phyloP scores from a whole-genome alignment of 2,797 vertebrate species.

The Acrossocheilus wenchowensis region DNA sequence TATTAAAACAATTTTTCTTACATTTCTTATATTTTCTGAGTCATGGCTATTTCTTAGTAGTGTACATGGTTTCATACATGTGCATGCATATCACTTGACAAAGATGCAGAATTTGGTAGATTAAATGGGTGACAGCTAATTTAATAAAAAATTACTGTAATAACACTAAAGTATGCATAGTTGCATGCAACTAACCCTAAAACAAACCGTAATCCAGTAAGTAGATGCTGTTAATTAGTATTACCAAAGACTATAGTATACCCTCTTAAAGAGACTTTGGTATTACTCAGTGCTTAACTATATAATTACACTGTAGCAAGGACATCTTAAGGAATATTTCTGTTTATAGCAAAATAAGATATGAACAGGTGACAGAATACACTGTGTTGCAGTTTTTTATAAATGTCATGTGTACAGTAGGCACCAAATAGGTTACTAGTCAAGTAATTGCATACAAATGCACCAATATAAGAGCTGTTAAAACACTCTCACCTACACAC shows the following conservation, averaged over 20 bases:
- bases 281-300: background rate
- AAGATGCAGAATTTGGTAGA: background rate
- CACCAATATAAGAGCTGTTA: background rate
- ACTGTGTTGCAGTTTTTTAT: background rate
- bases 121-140: background rate
- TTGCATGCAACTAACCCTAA: background rate
- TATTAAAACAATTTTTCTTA: background rate
- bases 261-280: no score
- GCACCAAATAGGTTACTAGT: background rate
- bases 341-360: background rate
- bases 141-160: background rate
- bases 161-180: background rate
- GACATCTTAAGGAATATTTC: background rate
- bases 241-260: background rate
- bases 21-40: background rate
- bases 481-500: background rate
- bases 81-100: background rate
- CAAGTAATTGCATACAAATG: background rate
- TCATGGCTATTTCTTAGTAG: background rate
- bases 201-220: background rate
- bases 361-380: background rate
- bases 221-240: background rate
- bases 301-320: background rate
- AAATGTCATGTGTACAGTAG: background rate
- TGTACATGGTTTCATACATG: background rate